Percentiles rank a stretch among this genome's conserved stretches.
phyloP scores from a whole-genome alignment of 2,888 invertebrate genomes.

The Lapara coniferarum region DNA sequence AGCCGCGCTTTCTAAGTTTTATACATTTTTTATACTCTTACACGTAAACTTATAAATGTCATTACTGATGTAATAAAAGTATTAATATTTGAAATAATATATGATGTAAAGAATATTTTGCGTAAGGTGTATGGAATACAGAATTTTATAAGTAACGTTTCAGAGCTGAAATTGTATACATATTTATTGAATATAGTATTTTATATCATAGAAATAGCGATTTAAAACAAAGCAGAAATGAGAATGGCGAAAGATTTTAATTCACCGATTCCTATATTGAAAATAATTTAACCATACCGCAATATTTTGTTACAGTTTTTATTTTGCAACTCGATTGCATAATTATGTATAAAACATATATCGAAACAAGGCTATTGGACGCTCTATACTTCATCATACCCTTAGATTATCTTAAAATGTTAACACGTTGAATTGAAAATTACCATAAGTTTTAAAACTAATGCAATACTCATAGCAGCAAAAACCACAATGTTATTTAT shows the following conservation, averaged over 20 bases:
- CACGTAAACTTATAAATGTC: no score
- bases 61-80: background rate
- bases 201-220: background rate
- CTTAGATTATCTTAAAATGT: background rate
- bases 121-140: background rate
- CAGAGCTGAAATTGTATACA: background rate
- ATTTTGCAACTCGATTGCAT: background rate
- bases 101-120: background rate
- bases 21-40: background rate
- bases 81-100: no score
- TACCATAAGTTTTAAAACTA: no score
- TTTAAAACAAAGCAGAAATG: no score
- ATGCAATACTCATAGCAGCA: no score
- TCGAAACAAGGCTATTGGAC: constrained; percentile 3
- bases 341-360: background rate
- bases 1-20: background rate
- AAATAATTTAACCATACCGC: background rate
- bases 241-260: no score
- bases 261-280: background rate
- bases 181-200: background rate
- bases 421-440: no score
- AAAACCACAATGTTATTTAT: no score
- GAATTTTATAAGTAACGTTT: background rate
- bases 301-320: background rate
- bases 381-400: constrained; percentile 10